Conservation (phyloP, 2,888 invertebrate genomes). For the Agrenia bidenticulata region DNA sequence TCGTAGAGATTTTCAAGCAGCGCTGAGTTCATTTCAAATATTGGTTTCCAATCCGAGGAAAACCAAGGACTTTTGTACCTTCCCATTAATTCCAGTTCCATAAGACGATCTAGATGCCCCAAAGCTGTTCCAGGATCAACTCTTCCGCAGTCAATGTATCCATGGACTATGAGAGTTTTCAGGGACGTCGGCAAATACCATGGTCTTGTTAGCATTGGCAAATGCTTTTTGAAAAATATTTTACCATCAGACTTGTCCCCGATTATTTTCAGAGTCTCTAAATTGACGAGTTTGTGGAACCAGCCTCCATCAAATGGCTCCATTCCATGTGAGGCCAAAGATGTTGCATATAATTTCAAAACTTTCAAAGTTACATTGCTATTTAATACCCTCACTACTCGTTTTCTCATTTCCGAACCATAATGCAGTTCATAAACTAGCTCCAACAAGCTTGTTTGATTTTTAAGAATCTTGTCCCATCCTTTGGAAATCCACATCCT, state of each 20-base stretch:
- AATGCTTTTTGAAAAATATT: not conserved
- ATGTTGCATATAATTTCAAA: not conserved
- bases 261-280: not conserved
- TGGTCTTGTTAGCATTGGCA: slow-evolving; percentile 7
- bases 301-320: slow-evolving; percentile 16
- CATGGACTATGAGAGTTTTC: slow-evolving; percentile 6
- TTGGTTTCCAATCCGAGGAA: slow-evolving; percentile 1
- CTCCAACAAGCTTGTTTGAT: not conserved
- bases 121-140: not conserved
- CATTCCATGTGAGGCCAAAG: slow-evolving; percentile 7
- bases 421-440: not conserved
- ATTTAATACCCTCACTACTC: not conserved
- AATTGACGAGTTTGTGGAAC: slow-evolving; percentile 1
- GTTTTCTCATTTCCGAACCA: not conserved
- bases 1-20: slow-evolving; percentile 2
- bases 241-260: slow-evolving; percentile 12
- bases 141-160: slow-evolving; percentile 11
- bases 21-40: not conserved
- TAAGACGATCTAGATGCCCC: not conserved
- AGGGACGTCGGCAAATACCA: not conserved
- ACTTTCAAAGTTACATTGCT: slow-evolving; percentile 2
- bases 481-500: not conserved
- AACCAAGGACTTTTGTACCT: slow-evolving; percentile 4
- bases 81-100: slow-evolving; percentile 4
- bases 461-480: not conserved